Evolutionary conservation across 2,797 vertebrate genomes (phyloP).

Genomic region (Urosaurus nigricauda): DNA sequence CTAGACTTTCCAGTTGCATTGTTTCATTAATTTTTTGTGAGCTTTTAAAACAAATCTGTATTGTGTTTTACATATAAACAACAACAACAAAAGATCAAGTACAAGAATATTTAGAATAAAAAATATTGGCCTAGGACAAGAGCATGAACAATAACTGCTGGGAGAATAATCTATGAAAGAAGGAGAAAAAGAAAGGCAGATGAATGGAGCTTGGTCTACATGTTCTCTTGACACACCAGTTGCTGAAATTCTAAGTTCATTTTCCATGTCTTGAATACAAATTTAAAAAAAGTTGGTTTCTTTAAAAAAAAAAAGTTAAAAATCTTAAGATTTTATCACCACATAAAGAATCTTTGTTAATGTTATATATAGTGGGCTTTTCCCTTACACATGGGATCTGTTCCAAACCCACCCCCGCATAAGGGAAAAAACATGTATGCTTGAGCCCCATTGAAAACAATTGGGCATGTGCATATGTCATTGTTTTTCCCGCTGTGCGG

Average conservation of each 20-base stretch:
- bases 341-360: background rate
- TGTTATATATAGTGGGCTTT: background rate
- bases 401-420: no score
- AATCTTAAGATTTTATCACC: background rate
- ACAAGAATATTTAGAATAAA: background rate
- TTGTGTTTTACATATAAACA: background rate
- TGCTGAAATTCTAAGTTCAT: background rate
- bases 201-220: background rate
- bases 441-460: no score
- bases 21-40: background rate
- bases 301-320: background rate
- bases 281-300: background rate
- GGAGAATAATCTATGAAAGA: background rate
- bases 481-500: no score
- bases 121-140: background rate
- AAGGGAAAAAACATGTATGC: no score
- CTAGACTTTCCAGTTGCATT: background rate
- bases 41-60: background rate
- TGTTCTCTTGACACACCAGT: background rate
- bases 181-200: background rate
- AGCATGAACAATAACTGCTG: background rate
- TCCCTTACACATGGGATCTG: no score
- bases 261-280: slow-evolving; percentile 8
- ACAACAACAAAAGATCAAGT: background rate
- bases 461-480: no score